These are phyloP conservation scores for Vannuccia rotundouncinata DNA, from an alignment of 2,888 invertebrate genomes.

Conservation along the genomic window DNA sequence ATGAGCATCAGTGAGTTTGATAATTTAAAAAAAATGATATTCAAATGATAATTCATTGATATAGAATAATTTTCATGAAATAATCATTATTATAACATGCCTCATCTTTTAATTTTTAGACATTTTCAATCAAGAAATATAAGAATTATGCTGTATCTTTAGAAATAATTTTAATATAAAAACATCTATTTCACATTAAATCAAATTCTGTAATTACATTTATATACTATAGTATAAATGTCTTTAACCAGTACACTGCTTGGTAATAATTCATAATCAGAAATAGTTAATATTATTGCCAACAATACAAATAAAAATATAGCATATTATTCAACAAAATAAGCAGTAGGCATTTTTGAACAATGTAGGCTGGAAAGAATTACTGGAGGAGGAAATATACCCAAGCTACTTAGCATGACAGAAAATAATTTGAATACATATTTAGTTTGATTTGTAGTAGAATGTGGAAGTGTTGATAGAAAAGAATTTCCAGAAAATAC, in stretches of 20 bases:
- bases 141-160: background rate
- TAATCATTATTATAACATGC: no score
- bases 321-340: background rate
- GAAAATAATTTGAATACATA: background rate
- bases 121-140: background rate
- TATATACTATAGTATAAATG: background rate
- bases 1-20: no score
- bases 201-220: background rate
- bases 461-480: background rate
- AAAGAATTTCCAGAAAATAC: background rate
- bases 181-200: background rate
- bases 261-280: background rate
- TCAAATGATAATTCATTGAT: no score
- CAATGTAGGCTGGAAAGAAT: background rate
- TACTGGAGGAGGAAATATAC: background rate
- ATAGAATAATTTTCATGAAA: no score
- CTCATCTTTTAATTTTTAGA: background rate
- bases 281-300: background rate
- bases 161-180: background rate
- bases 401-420: background rate
- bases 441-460: background rate
- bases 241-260: background rate
- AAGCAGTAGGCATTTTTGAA: background rate
- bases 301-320: background rate
- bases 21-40: no score